phyloP scores from a whole-genome alignment of 2,113 vertebrate species.

The Myotis yumanensis region DNA sequence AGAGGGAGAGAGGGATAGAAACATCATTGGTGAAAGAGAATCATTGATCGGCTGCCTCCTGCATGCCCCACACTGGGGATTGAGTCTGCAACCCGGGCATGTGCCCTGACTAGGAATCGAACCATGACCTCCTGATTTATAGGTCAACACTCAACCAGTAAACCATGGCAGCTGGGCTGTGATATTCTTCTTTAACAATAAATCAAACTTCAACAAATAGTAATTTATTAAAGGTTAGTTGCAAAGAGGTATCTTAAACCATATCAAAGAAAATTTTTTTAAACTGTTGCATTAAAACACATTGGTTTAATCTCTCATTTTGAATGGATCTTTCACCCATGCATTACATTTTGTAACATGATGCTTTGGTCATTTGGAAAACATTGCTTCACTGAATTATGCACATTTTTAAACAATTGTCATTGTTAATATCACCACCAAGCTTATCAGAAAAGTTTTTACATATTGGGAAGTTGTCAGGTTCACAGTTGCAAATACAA shows the following conservation, averaged over 20 bases:
- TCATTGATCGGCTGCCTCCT: too few species aligned
- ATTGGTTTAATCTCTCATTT: neutral
- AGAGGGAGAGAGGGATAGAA: too few species aligned
- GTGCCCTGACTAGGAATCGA: too few species aligned
- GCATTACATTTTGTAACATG: neutral
- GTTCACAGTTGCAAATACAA: neutral
- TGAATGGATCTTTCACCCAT: neutral
- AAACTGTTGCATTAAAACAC: neutral
- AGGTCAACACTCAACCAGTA: too few species aligned
- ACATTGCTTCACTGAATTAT: neutral
- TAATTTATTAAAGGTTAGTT: neutral
- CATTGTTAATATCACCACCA: neutral
- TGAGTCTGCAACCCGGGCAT: too few species aligned
- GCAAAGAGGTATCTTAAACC: neutral
- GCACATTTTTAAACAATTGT: neutral
- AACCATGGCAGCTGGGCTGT: too few species aligned
- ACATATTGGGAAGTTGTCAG: neutral
- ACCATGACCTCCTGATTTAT: too few species aligned
- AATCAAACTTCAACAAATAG: neutral
- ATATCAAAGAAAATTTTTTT: neutral
- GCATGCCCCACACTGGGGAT: too few species aligned
- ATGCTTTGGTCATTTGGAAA: conserved; percentile 3
- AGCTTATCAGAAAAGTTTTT: conserved; percentile 15
- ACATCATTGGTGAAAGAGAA: too few species aligned
- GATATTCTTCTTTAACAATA: neutral